Evolutionary conservation across 2,888 invertebrate species (phyloP).

Genomic region (Leptopterna dolabrata): DNA sequence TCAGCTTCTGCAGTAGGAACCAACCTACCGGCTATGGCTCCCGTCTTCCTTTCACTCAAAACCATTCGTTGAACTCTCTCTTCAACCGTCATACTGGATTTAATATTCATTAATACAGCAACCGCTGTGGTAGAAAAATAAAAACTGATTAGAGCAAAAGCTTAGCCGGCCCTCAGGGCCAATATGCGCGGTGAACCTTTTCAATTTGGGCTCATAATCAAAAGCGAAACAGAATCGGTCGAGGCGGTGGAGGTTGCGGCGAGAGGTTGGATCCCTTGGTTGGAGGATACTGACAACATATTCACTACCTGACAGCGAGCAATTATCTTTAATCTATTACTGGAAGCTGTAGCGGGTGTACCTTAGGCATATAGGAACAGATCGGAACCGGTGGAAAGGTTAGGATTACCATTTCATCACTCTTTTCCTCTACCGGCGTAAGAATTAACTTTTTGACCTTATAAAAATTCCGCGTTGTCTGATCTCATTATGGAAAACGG

Average conservation of each 20-base stretch:
- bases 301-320: constrained; percentile 53
- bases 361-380: constrained; percentile 9
- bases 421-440: not conserved
- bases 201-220: constrained; percentile 27
- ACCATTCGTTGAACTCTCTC: constrained; percentile 5
- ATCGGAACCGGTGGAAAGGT: constrained; percentile 36
- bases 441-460: constrained; percentile 34
- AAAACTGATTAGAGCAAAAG: not conserved
- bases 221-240: constrained; percentile 30
- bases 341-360: constrained; percentile 40
- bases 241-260: not conserved
- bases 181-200: constrained; percentile 18
- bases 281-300: constrained; percentile 46
- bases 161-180: not conserved
- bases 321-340: constrained; percentile 54
- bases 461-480: not conserved
- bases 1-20: not conserved
- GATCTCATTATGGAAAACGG: not conserved
- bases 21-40: constrained; percentile 9
- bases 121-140: not conserved
- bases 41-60: not conserved
- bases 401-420: constrained; percentile 54
- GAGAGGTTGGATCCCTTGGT: not conserved
- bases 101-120: constrained; percentile 8
- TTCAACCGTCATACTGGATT: not conserved